Evolutionary conservation across 2,797 vertebrate genomes (phyloP), one percentile per base, ranked within the genome.

Genomic region (Brachyrhaphis roseni): DNA sequence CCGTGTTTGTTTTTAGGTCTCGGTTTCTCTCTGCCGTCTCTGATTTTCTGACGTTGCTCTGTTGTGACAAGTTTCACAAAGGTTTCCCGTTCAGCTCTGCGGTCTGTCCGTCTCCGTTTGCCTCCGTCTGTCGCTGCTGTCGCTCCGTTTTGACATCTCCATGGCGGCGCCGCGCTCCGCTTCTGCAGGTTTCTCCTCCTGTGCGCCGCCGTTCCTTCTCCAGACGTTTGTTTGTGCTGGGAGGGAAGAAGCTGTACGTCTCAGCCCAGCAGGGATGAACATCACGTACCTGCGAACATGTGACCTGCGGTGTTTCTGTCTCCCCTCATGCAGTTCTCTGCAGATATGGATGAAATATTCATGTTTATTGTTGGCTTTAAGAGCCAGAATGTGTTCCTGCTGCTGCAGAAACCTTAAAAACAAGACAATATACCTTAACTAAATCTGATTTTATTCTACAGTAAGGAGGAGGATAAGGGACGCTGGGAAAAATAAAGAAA

Each of bases 1-100:
- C 31, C 15, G 3, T 6, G 49, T 79, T 39, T 26, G 20, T 82
- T 46, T 64, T 28, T 53, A 12, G 49, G 76, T 75, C 78, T 74
- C 49, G 75, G 41, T 45, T 49, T 71, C 55, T 85, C 68, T n/a
- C 31, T 0, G 68, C 10, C 31, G 75, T 74, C 82, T 82, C n/a
- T 39, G 62, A 82, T 73, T 73, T 70, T 43, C 47, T 88, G 91
- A 80, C 26, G 0, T 64, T 81, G 18, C 81, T 75, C 51, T 91
- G 86, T 91, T 92, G 84, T 91, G 92, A 91, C 90, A 91, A 84
- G 49, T 78, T 73, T 87, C 89, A 71, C 83, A 15, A 34, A 88
- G 83, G 79, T 84, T 78, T 72, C 74, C 81, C 75, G 84, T 83
- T 49, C 75, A 64, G 75, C 72, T 7, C 75, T 80, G 28, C 66